phyloP scores from a whole-genome alignment of 2,888 invertebrate species.

The Drosophila subsilvestris region DNA sequence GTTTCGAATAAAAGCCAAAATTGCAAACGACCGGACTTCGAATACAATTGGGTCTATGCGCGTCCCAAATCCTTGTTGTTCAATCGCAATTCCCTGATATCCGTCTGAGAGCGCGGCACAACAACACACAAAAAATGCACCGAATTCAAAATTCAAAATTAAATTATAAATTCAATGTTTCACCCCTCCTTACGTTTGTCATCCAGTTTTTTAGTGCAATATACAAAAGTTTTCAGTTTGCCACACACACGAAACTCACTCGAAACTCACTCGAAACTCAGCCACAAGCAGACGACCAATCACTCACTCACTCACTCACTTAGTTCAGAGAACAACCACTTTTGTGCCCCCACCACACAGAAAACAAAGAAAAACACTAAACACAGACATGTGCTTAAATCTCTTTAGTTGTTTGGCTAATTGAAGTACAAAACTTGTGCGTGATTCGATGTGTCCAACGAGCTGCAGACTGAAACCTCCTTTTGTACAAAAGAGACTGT shows the following conservation, averaged over 20 bases:
- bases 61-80: slow-evolving; percentile 81
- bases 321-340: neutral
- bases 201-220: slow-evolving; percentile 38
- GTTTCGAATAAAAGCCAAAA: slow-evolving; percentile 51
- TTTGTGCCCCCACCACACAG: neutral
- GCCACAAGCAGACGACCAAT: neutral
- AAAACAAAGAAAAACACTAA: slow-evolving; percentile 6
- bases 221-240: slow-evolving; percentile 15
- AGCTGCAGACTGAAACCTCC: neutral
- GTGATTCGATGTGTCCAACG: neutral
- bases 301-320: neutral
- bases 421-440: slow-evolving; percentile 19
- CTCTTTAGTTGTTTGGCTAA: slow-evolving; percentile 27
- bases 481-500: neutral
- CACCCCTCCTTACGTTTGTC: slow-evolving; percentile 14
- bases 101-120: slow-evolving; percentile 57
- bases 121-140: slow-evolving; percentile 2
- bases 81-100: slow-evolving; percentile 80
- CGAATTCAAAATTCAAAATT: slow-evolving; percentile 6
- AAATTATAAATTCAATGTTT: neutral
- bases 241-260: slow-evolving; percentile 24
- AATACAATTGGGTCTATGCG: slow-evolving; percentile 83
- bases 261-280: neutral
- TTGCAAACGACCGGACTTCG: slow-evolving; percentile 73
- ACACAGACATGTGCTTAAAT: slow-evolving; percentile 23